Conservation (phyloP, 2,113 vertebrate genomes). For the Gasterosteus nipponicus region DNA sequence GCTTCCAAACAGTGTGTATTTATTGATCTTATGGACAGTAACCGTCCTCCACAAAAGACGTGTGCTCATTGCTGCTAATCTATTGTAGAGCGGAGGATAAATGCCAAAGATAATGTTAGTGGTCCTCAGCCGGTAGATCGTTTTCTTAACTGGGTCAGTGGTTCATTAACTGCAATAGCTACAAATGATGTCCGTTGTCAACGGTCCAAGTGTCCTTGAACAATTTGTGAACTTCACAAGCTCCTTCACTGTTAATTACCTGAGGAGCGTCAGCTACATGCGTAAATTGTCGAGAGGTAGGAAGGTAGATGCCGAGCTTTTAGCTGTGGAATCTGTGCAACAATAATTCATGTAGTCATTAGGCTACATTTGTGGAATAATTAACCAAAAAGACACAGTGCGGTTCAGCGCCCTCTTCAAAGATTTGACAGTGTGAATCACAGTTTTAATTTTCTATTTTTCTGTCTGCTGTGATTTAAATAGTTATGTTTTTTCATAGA, state of each 20-base stretch:
- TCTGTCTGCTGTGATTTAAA: constrained; percentile 22
- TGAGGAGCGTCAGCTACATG: constrained; percentile 18
- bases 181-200: neutral
- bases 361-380: constrained; percentile 28
- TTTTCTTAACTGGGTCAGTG: constrained; percentile 16
- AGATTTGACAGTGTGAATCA: constrained; percentile 42
- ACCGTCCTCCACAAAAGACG: constrained; percentile 1
- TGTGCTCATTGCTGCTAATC: neutral
- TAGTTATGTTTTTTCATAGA: constrained; percentile 12
- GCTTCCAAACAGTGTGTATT: neutral
- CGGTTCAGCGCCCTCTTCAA: constrained; percentile 26
- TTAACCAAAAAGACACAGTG: constrained; percentile 34
- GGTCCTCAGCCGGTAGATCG: constrained; percentile 5
- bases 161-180: constrained; percentile 5
- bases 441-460: neutral
- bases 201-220: constrained; percentile 31
- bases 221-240: constrained; percentile 5
- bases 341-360: constrained; percentile 26
- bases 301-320: constrained; percentile 3
- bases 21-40: neutral
- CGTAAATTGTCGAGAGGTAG: constrained; percentile 10
- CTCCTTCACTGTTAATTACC: constrained; percentile 18
- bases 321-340: neutral
- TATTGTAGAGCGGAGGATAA: neutral
- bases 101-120: constrained; percentile 7